Base-by-base conservation (phyloP, 2,113 vertebrate genomes). In the Seriola dumerili region DNA sequence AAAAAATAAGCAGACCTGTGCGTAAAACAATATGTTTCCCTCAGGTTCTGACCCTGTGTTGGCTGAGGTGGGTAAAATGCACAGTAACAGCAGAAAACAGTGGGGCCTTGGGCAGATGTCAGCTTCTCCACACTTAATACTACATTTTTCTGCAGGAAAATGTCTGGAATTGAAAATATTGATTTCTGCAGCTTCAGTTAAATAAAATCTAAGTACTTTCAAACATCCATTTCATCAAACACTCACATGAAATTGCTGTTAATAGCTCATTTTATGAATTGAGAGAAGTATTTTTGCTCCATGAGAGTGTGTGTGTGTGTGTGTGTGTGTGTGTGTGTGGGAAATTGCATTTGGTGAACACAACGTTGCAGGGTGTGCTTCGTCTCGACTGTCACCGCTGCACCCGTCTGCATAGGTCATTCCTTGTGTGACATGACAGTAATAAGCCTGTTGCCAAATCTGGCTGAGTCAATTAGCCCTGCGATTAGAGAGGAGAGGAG, bases 381-480 rank as follows among this genome's bases (percentile, higher is more conserved):
- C n/a, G 25, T 78, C 68, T 69, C 21, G 65, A 71, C 77, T 72
- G 77, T 82, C 78, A 75, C 42, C n/a, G 12, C 78, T 83, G 77
- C 62, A 50, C 46, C 29, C 13, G 50, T 78, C 78, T 88, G 76
- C 79, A 50, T 65, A 87, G 91, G 89, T 90, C 91, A 88, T 40
- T 72, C 74, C 76, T 78, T 89, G 87, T 92, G 86, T 88, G 84
- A 89, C 91, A 85, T 86, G 86, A 92, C 89, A 84, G 84, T 83
- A 85, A 90, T 92, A 88, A 89, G 88, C 87, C 89, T 90, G 86
- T 76, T 93, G 93, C 93, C 92, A 93, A 94, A 94, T 92, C 93
- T 90, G 88, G 90, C 91, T 92, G 81, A 92, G 90, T 94, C 92
- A 91, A 94, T 94, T 95, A 93, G 90, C 62, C 61, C 25, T 36